Percentiles rank a stretch among this genome's conserved stretches.
Conservation (phyloP, 1,140 invertebrate genomes). For the Rhopalosiphum padi region DNA sequence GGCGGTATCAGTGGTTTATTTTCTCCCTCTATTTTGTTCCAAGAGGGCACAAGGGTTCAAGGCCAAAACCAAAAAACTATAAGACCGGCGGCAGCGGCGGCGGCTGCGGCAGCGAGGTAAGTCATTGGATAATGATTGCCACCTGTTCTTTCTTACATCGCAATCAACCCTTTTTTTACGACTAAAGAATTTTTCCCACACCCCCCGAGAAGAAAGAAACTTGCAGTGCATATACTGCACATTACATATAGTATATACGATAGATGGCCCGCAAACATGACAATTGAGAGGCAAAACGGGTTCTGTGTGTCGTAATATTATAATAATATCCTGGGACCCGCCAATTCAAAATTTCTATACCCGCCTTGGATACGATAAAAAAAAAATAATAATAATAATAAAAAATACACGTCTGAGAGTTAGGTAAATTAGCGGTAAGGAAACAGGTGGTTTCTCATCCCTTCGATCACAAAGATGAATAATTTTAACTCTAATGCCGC, state of each 20-base stretch:
- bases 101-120: conserved; percentile 29
- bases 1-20: conserved; percentile 50
- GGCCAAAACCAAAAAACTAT: conserved; percentile 51
- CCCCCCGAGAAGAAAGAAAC: conserved; percentile 52
- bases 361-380: conserved; percentile 13
- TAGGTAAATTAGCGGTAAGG: conserved; percentile 54
- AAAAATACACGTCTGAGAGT: conserved; percentile 54
- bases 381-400: background rate
- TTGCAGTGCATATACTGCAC: conserved; percentile 39
- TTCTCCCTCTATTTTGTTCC: conserved; percentile 3
- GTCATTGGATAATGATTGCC: conserved; percentile 58
- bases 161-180: conserved; percentile 58
- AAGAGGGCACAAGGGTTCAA: conserved; percentile 56
- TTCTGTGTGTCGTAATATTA: conserved; percentile 56
- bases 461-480: conserved; percentile 46
- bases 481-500: conserved; percentile 29
- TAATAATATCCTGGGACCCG: conserved; percentile 56
- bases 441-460: conserved; percentile 52
- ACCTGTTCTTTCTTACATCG: conserved; percentile 56
- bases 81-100: conserved; percentile 17
- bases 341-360: conserved; percentile 53
- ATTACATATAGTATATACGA: conserved; percentile 12
- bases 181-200: conserved; percentile 58
- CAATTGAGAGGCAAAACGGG: conserved; percentile 57
- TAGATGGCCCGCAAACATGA: conserved; percentile 51